These are phyloP conservation scores for Gobionotothen gibberifrons DNA, from an alignment of 2,797 vertebrate genomes.

Conservation along the genomic window DNA sequence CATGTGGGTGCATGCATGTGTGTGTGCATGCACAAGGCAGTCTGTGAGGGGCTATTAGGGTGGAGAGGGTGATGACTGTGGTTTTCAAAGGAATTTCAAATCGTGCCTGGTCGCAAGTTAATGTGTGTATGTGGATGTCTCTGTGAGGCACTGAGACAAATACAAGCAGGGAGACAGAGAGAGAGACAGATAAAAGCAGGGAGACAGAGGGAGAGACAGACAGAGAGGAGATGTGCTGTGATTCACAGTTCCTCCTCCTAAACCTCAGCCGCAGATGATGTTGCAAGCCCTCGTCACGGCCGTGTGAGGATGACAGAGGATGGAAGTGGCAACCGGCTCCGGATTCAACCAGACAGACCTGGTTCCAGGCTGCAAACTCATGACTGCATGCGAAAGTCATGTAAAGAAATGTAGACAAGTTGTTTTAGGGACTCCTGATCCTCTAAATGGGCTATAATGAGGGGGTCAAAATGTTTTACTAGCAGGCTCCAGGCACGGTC, in stretches of 20 bases:
- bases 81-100: constrained; percentile 73
- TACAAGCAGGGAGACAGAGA: constrained; percentile 13
- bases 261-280: constrained; percentile 67
- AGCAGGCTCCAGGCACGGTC: constrained; percentile 67
- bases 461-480: constrained; percentile 76
- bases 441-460: constrained; percentile 77
- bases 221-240: constrained; percentile 55
- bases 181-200: constrained; percentile 17
- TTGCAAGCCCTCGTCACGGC: constrained; percentile 70
- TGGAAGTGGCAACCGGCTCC: constrained; percentile 69
- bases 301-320: constrained; percentile 70
- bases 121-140: constrained; percentile 56
- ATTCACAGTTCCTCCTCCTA: constrained; percentile 77
- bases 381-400: constrained; percentile 62
- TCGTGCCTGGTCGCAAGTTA: constrained; percentile 58
- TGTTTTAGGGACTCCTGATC: constrained; percentile 75
- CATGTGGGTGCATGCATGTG: constrained; percentile 18
- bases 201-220: constrained; percentile 20
- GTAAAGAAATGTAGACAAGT: constrained; percentile 70
- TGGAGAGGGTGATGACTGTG: constrained; percentile 68
- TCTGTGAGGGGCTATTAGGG: constrained; percentile 69
- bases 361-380: constrained; percentile 58
- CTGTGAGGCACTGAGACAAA: constrained; percentile 36
- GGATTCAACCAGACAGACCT: constrained; percentile 73
- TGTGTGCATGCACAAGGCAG: constrained; percentile 28